Percentiles rank a stretch among this genome's conserved stretches.
Evolutionary conservation across 2,113 vertebrate species (phyloP).

Genomic region (Anolis carolinensis): DNA sequence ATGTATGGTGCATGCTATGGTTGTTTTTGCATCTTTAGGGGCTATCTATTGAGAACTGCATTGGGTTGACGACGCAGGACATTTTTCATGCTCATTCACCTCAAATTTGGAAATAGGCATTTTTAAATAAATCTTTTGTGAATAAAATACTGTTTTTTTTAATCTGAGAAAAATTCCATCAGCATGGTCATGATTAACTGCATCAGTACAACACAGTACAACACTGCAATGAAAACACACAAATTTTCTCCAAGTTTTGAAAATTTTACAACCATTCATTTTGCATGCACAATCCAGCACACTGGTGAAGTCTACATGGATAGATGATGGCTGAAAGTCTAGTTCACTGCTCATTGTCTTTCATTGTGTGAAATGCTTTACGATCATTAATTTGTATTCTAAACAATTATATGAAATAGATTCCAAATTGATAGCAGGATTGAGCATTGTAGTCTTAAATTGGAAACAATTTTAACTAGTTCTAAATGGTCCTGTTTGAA

Average conservation of each 20-base stretch:
- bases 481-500: too few relatives aligned
- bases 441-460: too few relatives aligned
- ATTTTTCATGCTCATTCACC: neutral
- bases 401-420: neutral
- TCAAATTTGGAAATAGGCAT: too few relatives aligned
- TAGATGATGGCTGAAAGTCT: neutral
- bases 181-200: too few relatives aligned
- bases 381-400: neutral
- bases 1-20: too few relatives aligned
- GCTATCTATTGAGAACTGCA: too few relatives aligned
- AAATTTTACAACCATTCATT: neutral
- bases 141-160: too few relatives aligned
- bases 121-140: too few relatives aligned
- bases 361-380: too few relatives aligned
- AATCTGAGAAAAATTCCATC: neutral
- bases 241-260: neutral
- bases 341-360: neutral
- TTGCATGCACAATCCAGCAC: neutral
- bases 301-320: neutral
- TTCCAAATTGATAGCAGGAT: neutral
- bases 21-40: too few relatives aligned
- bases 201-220: neutral
- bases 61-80: neutral
- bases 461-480: too few relatives aligned
- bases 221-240: neutral